Conservation (phyloP, 2,113 vertebrate species). For the Poeciliopsis occidentalis region DNA sequence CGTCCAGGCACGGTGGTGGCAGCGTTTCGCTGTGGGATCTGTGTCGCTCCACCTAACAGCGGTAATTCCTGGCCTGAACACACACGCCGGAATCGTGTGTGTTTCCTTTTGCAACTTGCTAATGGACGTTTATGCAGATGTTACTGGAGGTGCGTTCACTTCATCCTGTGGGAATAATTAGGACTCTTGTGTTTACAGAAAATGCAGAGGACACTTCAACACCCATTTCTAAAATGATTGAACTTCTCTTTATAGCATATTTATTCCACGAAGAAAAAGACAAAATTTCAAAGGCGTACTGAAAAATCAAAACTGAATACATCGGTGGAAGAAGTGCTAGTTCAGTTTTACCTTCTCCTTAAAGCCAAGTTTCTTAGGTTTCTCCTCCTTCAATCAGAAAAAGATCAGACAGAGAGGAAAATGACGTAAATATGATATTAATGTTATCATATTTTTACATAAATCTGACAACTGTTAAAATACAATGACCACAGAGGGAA, state of each 20-base stretch:
- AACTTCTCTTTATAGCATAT: background rate
- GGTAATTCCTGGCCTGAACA: background rate
- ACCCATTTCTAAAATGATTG: background rate
- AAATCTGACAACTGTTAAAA: too few relatives aligned
- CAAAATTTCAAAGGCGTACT: background rate
- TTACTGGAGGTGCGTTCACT: background rate
- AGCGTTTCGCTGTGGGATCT: too few relatives aligned
- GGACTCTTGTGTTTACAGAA: background rate
- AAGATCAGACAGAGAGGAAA: background rate
- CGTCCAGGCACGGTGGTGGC: too few relatives aligned
- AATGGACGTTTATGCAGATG: background rate
- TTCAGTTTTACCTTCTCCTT: conserved; percentile 65
- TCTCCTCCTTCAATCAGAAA: conserved; percentile 66
- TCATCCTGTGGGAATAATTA: background rate
- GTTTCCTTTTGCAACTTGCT: too few relatives aligned
- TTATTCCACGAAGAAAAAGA: background rate
- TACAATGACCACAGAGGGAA: background rate
- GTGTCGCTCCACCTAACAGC: too few relatives aligned
- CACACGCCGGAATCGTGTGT: too few relatives aligned
- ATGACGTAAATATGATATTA: background rate
- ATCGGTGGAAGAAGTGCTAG: background rate
- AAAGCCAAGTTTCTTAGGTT: conserved; percentile 59
- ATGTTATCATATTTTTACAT: too few relatives aligned
- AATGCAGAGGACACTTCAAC: too few relatives aligned
- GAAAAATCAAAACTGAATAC: background rate